phyloP scores from a whole-genome alignment of 1,140 invertebrate species.

The Anastatus disparis region DNA sequence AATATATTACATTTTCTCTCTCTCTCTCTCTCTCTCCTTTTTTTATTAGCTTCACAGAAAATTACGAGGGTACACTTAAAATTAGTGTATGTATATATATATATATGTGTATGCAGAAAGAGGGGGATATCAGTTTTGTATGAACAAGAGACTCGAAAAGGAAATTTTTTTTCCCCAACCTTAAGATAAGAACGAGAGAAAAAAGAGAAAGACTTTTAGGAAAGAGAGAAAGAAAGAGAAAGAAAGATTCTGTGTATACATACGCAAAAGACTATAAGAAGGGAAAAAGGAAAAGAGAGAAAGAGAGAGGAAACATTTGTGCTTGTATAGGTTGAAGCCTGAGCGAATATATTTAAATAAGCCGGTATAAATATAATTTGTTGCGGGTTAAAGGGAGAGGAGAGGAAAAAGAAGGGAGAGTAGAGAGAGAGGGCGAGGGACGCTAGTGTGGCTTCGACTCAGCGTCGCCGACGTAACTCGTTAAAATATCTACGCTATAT shows the following conservation, averaged over 20 bases:
- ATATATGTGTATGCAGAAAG: too few relatives aligned
- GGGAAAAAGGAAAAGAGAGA: background rate
- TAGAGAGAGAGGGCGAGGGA: too few relatives aligned
- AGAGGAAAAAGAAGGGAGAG: too few relatives aligned
- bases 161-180: constrained; percentile 23
- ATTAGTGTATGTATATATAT: too few relatives aligned
- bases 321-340: too few relatives aligned
- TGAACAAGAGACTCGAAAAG: background rate
- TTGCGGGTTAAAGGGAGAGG: too few relatives aligned
- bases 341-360: constrained; percentile 63
- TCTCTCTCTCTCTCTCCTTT: too few relatives aligned
- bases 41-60: constrained; percentile 33
- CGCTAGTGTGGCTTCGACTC: constrained; percentile 29
- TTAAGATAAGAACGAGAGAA: constrained; percentile 15
- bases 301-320: constrained; percentile 48
- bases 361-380: constrained; percentile 65
- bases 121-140: constrained; percentile 17
- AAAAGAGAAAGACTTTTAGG: too few relatives aligned
- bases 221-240: constrained; percentile 8
- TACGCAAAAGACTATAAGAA: too few relatives aligned
- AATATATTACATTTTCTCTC: too few relatives aligned
- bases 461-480: constrained; percentile 55
- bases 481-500: constrained; percentile 61
- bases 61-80: constrained; percentile 31
- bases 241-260: background rate